Evolutionary conservation across 2,888 invertebrate species (phyloP), one percentile per base, ranked within the genome.

Genomic region (Augochlorella aurata): DNA sequence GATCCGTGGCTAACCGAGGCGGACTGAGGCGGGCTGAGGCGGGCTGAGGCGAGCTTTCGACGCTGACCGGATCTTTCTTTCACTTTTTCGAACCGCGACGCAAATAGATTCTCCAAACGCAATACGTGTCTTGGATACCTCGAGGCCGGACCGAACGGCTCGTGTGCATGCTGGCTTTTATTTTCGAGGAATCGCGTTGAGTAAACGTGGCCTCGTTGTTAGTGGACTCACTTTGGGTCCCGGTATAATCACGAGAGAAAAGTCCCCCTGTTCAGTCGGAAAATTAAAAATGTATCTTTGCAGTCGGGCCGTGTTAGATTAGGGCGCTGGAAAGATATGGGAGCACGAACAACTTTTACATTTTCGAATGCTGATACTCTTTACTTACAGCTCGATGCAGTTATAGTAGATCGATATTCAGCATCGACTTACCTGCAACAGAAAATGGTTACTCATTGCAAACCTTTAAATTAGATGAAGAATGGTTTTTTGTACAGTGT

Each of bases 91-190:
- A 52, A 52, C 47, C 52, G 24, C 54, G 14, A n/a, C 63, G 9
- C n/a, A 14, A 24, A 70, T 76, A 70, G 76, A 70, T 70, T 52
- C 24, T 49, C 18, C 44, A n/a, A 47, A 66, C 47, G 54, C 66
- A 54, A 79, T 70, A 75, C 70, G 54, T 63, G 70, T 24, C 16
- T 21, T 16, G 10, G 38, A 47, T 49, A 29, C 21, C 38, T 14
- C 38, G n/a, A 16, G 8, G 2, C 18, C 65, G 38, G 69, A 29
- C 54, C 49, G 52, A 63, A 63, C 50, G 16, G 47, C 50, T 76
- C 38, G 52, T 54, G 45, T 45, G 52, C 16, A 21, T n/a, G 49
- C 2, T 38, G 74, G 24, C 9, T 21, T 75, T 66, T 54, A 54
- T 66, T 65, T 18, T 21, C 3, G 24, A 5, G 10, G 54, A 47